phyloP scores from a whole-genome alignment of 2,113 vertebrate genomes.

The Smithornis capensis region DNA sequence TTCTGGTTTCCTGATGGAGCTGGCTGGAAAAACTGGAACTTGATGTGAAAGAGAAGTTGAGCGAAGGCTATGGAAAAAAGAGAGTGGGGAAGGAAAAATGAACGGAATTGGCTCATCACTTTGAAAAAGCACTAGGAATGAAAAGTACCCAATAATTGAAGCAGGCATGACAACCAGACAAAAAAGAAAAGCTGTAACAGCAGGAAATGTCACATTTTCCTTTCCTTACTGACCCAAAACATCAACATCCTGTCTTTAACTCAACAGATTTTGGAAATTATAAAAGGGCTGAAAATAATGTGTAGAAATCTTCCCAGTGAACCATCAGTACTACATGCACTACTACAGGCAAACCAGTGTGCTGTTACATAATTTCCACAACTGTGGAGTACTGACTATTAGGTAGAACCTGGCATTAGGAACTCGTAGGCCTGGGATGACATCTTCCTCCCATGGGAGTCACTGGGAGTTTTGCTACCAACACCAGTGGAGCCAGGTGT shows the following conservation, averaged over 20 bases:
- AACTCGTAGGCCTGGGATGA: not conserved
- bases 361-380: not conserved
- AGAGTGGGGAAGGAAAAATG: not conserved
- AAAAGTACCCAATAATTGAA: not conserved
- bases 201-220: not conserved
- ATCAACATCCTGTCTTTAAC: not conserved
- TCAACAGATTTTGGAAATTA: not conserved
- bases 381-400: not conserved
- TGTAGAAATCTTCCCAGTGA: not conserved
- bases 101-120: not conserved
- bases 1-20: not conserved
- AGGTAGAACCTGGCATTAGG: not conserved
- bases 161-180: not conserved
- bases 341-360: not conserved
- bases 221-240: not conserved
- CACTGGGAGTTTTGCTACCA: not conserved
- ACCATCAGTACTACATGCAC: not conserved
- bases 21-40: not conserved
- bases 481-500: conserved; percentile 17
- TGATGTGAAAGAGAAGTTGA: not conserved
- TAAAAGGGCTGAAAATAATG: not conserved
- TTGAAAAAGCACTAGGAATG: not conserved
- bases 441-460: not conserved
- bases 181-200: not conserved
- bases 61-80: not conserved